Percentiles rank a stretch among this genome's conserved stretches.
Evolutionary conservation across 2,113 vertebrate species (phyloP).

Genomic region (Sapayoa aenigma): DNA sequence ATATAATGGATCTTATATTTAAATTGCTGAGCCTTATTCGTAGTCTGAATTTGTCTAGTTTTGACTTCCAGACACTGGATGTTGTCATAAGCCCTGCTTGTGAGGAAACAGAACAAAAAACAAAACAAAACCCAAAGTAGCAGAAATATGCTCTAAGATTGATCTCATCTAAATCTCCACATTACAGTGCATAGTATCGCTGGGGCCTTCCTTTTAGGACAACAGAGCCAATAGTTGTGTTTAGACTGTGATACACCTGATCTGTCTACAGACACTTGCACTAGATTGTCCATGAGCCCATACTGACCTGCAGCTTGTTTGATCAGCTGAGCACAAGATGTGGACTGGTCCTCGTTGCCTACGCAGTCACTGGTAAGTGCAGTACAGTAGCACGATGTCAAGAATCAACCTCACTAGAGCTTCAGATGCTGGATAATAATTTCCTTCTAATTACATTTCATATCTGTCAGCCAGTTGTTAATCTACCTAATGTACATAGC

Average conservation of each 20-base stretch:
- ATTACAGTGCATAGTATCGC: neutral
- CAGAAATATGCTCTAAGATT: neutral
- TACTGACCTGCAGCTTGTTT: neutral
- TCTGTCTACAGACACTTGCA: neutral
- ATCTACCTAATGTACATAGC: neutral
- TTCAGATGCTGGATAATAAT: neutral
- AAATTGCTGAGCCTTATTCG: neutral
- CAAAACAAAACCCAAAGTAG: neutral
- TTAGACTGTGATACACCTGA: neutral
- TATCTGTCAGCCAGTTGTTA: neutral
- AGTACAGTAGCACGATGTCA: neutral
- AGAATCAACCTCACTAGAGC: neutral
- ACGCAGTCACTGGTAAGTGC: neutral
- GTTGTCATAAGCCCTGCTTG: neutral
- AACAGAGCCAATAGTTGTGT: neutral
- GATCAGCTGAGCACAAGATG: fast-evolving
- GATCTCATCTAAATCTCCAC: neutral
- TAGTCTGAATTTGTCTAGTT: neutral
- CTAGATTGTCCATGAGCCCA: neutral
- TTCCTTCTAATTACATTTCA: neutral
- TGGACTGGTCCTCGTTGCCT: neutral
- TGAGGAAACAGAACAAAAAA: neutral
- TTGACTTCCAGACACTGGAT: neutral
- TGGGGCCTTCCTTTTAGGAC: neutral
- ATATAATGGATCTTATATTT: neutral